Percentiles rank a stretch among this genome's conserved stretches.
phyloP scores from a whole-genome alignment of 2,888 invertebrate genomes.

The Tinea pellionella region DNA sequence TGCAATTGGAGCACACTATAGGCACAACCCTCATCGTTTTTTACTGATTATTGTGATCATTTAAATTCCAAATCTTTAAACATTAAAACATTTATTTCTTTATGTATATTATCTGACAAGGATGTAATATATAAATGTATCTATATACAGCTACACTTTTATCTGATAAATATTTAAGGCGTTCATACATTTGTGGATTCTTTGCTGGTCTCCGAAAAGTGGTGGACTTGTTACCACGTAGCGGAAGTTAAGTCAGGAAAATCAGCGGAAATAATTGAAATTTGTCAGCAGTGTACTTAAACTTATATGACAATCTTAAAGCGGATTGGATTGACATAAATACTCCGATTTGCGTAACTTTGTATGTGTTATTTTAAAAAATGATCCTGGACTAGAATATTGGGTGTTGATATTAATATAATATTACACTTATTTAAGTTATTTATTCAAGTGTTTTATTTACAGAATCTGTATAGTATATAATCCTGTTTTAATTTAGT shows the following conservation, averaged over 20 bases:
- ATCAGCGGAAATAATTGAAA: conserved; percentile 34
- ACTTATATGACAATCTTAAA: conserved; percentile 31
- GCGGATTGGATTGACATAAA: conserved; percentile 25
- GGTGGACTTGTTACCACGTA: conserved; percentile 33
- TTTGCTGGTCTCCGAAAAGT: conserved; percentile 19
- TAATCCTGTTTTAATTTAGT: too few species aligned
- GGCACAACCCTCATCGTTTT: neutral
- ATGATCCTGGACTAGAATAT: conserved; percentile 33
- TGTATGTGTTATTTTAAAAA: conserved; percentile 43
- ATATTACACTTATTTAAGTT: neutral
- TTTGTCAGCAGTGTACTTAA: conserved; percentile 45
- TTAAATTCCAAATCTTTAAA: neutral
- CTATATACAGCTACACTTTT: too few species aligned
- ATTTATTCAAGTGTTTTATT: neutral
- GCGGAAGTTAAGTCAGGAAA: conserved; percentile 31
- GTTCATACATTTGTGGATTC: conserved; percentile 38
- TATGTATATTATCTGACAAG: too few species aligned
- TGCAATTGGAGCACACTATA: conserved; percentile 30
- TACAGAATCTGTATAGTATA: too few species aligned
- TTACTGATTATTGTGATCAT: neutral
- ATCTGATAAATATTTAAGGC: conserved; percentile 24
- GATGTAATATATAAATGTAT: too few species aligned
- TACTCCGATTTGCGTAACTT: conserved; percentile 17
- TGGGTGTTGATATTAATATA: neutral
- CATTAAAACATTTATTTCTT: too few species aligned